A percentile compares a stretch with the other conserved stretches of the same genome.
Evolutionary conservation across 2,888 invertebrate species (phyloP).

Genomic region (Polyommatus icarus): DNA sequence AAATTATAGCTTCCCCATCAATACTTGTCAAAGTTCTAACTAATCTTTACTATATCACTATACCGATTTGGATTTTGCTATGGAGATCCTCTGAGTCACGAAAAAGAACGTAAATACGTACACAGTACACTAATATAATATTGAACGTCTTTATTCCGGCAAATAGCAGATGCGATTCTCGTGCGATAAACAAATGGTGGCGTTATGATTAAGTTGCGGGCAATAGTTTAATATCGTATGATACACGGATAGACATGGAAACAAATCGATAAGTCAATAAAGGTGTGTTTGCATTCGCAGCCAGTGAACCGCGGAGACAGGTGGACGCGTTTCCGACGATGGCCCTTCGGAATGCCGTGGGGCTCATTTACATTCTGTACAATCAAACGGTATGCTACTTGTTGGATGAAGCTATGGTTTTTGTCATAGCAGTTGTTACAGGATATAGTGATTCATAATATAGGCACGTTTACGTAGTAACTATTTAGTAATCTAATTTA

Average conservation of each 20-base stretch:
- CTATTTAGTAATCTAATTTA: neutral
- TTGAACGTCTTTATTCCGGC: too few species aligned
- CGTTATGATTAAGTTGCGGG: too few species aligned
- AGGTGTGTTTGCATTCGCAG: constrained; percentile 13
- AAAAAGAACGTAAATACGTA: too few species aligned
- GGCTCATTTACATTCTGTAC: neutral
- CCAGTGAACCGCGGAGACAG: constrained; percentile 7
- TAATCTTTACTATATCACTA: too few species aligned
- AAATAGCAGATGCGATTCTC: too few species aligned
- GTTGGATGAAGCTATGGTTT: neutral
- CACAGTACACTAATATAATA: too few species aligned
- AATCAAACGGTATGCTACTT: neutral
- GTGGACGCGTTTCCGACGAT: neutral
- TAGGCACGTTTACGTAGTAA: neutral
- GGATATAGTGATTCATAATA: neutral
- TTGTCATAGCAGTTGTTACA: neutral
- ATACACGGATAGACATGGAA: neutral
- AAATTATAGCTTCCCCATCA: too few species aligned
- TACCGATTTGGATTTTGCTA: too few species aligned
- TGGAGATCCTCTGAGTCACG: too few species aligned
- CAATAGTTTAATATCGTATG: too few species aligned
- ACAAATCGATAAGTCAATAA: constrained; percentile 1
- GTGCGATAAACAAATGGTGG: too few species aligned
- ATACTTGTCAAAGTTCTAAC: too few species aligned
- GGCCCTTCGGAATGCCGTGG: neutral